Evolutionary conservation across 92 coral and sea anemone species (phyloP), one percentile per base, ranked within the genome.

Genomic region (Montipora capitata): DNA sequence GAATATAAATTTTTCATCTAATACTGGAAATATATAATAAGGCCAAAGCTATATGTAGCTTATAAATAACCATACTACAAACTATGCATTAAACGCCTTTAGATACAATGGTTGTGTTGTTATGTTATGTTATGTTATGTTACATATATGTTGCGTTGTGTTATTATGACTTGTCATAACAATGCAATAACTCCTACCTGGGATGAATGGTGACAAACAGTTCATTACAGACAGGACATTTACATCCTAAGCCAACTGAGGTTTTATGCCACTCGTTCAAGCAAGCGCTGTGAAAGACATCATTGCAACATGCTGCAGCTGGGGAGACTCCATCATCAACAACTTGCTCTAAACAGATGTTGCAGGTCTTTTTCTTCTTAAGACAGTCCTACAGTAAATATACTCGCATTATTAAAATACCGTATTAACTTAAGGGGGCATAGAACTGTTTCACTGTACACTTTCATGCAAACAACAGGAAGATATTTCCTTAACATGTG

Each of bases 201-300:
- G 91, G 59, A 18, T 57, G 42, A 74, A 87, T 78, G 27, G 74
- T 78, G 52, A 79, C 78, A 77, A 87, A 87, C 86, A 79, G 20
- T 73, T 87, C 79, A 80, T 87, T 42, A 42, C 80, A 87, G 48
- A 73, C 86, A 87, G 91, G 90, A 59, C 80, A 87, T 65, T 87
- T 70, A 4, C 80, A 80, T 43, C 91, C 61, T 56, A 12, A 16
- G 66, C 80, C 78, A 79, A 80, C 87, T 13, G 91, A 80, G 82
- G 77, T 78, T 15, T 64, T 68, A 72, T 79, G 91, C 87, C 87
- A 62, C 71, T 88, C 87, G 62, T 72, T 66, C 86, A 88, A 88
- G 68, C 87, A 88, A 63, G 57, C 80, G 48, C 78, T 74, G 48
- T 87, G 91, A 77, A 87, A 88, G 9, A 88, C 87, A 70, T 66